Conservation (phyloP, 1,140 invertebrate species). For the Drosophila fuyamai region DNA sequence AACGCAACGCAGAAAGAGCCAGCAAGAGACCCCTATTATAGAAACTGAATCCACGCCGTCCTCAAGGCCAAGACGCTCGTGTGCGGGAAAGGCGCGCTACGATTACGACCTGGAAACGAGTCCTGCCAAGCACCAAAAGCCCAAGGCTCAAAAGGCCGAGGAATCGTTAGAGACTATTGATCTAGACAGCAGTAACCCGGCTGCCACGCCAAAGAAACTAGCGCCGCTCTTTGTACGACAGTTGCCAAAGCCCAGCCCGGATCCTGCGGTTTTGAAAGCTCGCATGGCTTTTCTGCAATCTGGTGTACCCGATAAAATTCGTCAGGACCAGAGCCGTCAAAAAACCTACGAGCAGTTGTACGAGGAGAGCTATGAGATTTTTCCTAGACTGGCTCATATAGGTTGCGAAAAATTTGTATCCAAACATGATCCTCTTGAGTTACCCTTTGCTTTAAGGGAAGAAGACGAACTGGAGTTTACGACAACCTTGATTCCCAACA, state of each 20-base stretch:
- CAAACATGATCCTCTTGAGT: neutral
- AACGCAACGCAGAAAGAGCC: constrained; percentile 22
- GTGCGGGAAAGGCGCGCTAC: constrained; percentile 73
- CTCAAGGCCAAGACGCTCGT: constrained; percentile 70
- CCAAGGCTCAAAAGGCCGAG: constrained; percentile 7
- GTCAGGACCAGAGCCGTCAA: constrained; percentile 85
- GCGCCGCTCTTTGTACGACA: constrained; percentile 87
- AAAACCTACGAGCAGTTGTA: constrained; percentile 76
- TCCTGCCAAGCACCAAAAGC: constrained; percentile 51
- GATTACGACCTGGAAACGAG: constrained; percentile 74
- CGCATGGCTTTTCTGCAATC: constrained; percentile 87
- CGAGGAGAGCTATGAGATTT: constrained; percentile 84
- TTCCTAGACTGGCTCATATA: constrained; percentile 86
- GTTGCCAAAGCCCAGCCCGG: constrained; percentile 85
- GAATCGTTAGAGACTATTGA: constrained; percentile 60
- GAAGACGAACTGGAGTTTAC: neutral
- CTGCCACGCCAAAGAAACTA: constrained; percentile 83
- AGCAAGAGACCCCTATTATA: constrained; percentile 10
- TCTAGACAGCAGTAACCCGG: constrained; percentile 61
- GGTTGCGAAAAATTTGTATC: constrained; percentile 18
- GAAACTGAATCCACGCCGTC: constrained; percentile 40
- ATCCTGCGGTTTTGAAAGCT: constrained; percentile 86
- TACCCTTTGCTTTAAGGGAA: constrained; percentile 27
- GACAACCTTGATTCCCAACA: neutral
- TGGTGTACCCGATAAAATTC: constrained; percentile 86